Evolutionary conservation across 1,140 invertebrate genomes (phyloP), one percentile per base, ranked within the genome.

Genomic region (Bombus sibiricus): DNA sequence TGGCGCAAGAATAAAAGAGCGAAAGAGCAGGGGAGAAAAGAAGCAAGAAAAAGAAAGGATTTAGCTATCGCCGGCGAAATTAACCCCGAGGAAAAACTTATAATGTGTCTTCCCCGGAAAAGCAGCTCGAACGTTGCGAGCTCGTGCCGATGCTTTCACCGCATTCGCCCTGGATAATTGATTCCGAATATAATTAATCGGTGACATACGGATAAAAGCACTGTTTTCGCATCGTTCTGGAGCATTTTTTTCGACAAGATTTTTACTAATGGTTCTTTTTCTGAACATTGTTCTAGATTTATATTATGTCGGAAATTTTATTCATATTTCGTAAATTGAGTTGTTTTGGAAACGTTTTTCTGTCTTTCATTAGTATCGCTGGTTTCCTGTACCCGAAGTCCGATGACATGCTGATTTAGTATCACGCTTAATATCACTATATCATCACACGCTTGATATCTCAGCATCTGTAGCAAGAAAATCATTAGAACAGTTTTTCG

Each of bases 61-160:
- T 86, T 89, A 83, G 91, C 90, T 90, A 91, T 90, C 86, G 91
- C 88, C 83, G 85, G 88, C 86, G 92, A 90, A 93, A 93, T 93
- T 92, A 93, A 92, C 92, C 90, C 90, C 91, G 83, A 79, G 80
- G 82, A 93, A 93, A 92, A 93, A 92, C 92, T 93, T 93, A 93
- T 93, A 93, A 93, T 92, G 92, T 88, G 92, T 92, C 91, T 92
- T 92, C 88, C 15, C 88, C 88, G 88, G 86, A 86, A 91, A 91
- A 90, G 90, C 81, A 89, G 88, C 89, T 86, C 88, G 87, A 88
- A 86, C 66, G 62, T 41, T 32, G 75, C 66, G 68, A 78, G 73
- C 85, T 57, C 43, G 47, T 53, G 77, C 83, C 81, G 81, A 81
- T 82, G 76, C 83, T 53, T 69, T 77, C 34, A 53, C 39, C 69